Base-by-base conservation (phyloP, 1,140 invertebrate genomes). In the Conus ventricosus region DNA sequence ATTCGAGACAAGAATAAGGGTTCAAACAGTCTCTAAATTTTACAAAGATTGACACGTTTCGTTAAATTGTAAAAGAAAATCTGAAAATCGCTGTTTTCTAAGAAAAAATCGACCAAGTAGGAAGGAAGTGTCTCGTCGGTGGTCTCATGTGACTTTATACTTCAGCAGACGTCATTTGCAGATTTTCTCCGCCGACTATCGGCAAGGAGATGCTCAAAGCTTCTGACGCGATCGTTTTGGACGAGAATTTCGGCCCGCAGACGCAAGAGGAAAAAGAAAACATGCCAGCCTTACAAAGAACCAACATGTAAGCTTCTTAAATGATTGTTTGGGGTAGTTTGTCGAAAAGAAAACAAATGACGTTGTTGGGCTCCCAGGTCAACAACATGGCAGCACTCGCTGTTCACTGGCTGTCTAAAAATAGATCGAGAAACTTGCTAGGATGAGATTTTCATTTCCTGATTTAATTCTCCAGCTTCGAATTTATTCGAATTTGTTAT, bases 221-320 rank as follows among this genome's bases (percentile, higher is more conserved):
- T 89, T 92, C 92, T 54, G 91, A 95, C 89, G 94, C 94, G 71
- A 94, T 95, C 89, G 91, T 93, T 92, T 91, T 93, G 89, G 93
- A 93, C 92, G 94, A 95, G 92, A 95, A 95, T 92, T 95, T 95
- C 92, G 94, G 94, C 89, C 94, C 94, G 92, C 91, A 94, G 92
- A 91, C 92, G 90, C 85, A 92, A 92, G 92, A 93, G 90, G 91
- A 93, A 92, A 91, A 93, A 92, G 93, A 94, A 93, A 92, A 91
- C 51, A 95, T 95, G 94, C 94, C 94, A 92, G 94, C 94, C 84
- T 92, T 95, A 94, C 92, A 92, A 91, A 94, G 92, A 89, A 92
- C 92, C 84, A 92, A 93, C 85, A 91, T 92, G 94, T 94, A 90
- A 92, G 93, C 60, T 20, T 90, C 17, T 67, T 89, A 75, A 60